Conservation (phyloP, 2,888 invertebrate genomes). For the Leptopilina syphax region DNA sequence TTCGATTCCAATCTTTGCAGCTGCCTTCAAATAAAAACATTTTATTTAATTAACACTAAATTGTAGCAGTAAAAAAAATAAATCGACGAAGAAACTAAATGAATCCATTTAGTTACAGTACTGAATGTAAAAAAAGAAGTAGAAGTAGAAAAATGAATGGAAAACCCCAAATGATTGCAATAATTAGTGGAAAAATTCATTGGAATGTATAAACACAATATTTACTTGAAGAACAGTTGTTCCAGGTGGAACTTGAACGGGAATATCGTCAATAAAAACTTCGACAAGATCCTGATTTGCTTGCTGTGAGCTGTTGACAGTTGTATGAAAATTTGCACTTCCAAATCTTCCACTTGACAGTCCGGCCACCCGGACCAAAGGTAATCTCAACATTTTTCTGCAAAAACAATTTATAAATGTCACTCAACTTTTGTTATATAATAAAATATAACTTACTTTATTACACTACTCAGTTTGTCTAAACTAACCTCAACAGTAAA, state of each 20-base stretch:
- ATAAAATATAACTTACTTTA: slow-evolving; percentile 50
- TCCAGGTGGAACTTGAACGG: slow-evolving; percentile 95
- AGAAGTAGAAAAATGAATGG: too few relatives aligned
- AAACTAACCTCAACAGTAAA: too few relatives aligned
- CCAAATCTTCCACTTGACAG: slow-evolving; percentile 74
- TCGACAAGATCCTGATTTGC: slow-evolving; percentile 88
- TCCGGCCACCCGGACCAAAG: slow-evolving; percentile 82
- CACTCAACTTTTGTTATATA: slow-evolving; percentile 61
- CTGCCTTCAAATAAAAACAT: slow-evolving; percentile 83
- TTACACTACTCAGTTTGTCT: too few relatives aligned
- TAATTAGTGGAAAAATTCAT: too few relatives aligned
- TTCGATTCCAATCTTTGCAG: slow-evolving; percentile 96
- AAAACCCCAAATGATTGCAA: too few relatives aligned
- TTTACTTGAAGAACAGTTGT: slow-evolving; percentile 96
- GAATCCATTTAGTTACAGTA: neutral
- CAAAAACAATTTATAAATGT: slow-evolving; percentile 48
- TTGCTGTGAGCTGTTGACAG: slow-evolving; percentile 71
- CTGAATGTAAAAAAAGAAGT: too few relatives aligned
- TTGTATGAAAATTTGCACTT: slow-evolving; percentile 74
- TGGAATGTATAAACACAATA: too few relatives aligned
- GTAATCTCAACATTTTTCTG: slow-evolving; percentile 86
- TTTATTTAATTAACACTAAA: neutral
- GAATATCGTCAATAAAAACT: slow-evolving; percentile 98
- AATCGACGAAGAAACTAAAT: neutral
- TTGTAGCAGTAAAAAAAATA: neutral